phyloP scores from a whole-genome alignment of 2,797 vertebrate genomes.

The Ptychobarbus kaznakovi region DNA sequence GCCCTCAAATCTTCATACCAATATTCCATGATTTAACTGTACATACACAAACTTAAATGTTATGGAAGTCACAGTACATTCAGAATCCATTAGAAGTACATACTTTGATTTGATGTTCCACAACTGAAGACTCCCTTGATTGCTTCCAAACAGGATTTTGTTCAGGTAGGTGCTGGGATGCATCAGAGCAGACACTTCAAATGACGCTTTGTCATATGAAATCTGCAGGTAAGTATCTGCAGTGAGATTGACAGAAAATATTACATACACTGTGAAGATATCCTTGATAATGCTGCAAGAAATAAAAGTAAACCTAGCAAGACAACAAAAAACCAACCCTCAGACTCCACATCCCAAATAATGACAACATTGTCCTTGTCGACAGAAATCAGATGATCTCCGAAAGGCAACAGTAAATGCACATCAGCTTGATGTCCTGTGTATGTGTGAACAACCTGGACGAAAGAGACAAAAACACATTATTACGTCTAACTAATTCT shows the following conservation, averaged over 20 bases:
- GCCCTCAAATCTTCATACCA: neutral
- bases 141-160: slow-evolving; percentile 94
- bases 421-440: slow-evolving; percentile 88
- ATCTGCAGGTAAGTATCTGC: slow-evolving; percentile 89
- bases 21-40: neutral
- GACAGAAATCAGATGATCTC: slow-evolving; percentile 91
- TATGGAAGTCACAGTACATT: neutral
- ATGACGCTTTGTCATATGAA: slow-evolving; percentile 85
- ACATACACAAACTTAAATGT: neutral
- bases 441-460: slow-evolving; percentile 88
- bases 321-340: slow-evolving; percentile 73
- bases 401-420: slow-evolving; percentile 89
- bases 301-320: neutral
- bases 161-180: slow-evolving; percentile 97
- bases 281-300: neutral
- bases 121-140: slow-evolving; percentile 91
- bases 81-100: slow-evolving; percentile 48
- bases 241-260: slow-evolving; percentile 26
- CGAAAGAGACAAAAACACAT: slow-evolving; percentile 27
- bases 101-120: slow-evolving; percentile 98
- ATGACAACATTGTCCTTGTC: slow-evolving; percentile 86
- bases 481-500: neutral
- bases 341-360: slow-evolving; percentile 89
- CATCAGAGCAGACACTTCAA: slow-evolving; percentile 87
- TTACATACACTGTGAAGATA: neutral